Base-by-base conservation (phyloP, 2,797 vertebrate species). In the Novumbra hubbsi region DNA sequence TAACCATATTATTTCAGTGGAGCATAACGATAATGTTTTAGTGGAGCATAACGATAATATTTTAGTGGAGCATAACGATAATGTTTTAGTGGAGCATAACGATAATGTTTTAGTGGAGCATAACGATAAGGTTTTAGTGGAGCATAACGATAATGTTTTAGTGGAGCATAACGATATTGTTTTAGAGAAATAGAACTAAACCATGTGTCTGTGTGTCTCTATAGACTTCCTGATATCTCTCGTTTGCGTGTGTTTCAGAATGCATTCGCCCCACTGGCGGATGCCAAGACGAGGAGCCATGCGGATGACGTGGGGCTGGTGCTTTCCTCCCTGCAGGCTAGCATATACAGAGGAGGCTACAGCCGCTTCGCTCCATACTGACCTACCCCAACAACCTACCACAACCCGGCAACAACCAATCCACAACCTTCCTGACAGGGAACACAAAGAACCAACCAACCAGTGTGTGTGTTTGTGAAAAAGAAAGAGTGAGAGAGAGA, bases 341-440 rank as follows among this genome's bases (percentile, higher is more conserved):
- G 97, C 96, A 98, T 98, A 96, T 98, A 98, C 93, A 94, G 97
- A 92, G 97, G 97, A 94, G 96, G 96, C 94, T 98, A 98, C 96
- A 96, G 96, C 92, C 96, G 97, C 93, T 98, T 98, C 92, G 95
- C 97, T 93, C 97, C 96, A 94, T 98, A 98, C 94, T 98, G 96
- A 73, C 48, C 60, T 17, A 50, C 27, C 8, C 5, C 38, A 45
- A 3, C 27, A 24, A 48, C 41, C 76, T 70, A 32, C 64, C 74
- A 70, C 82, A 82, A 86, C 75, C 85, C 83, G 80, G 94, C 95
- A 95, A 84, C 92, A 92, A 38, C 32, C 75, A 67, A 52, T 66
- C 76, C 75, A 68, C 81, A 82, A 86, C 75, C 85, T 85, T 82
- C 93, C 95, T 63, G 60, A 30, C 60, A 63, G 27, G 60, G 27